Percentiles rank a stretch among this genome's conserved stretches.
These are phyloP conservation scores for Limonius californicus DNA, from an alignment of 1,140 invertebrate species.

Conservation along the genomic window DNA sequence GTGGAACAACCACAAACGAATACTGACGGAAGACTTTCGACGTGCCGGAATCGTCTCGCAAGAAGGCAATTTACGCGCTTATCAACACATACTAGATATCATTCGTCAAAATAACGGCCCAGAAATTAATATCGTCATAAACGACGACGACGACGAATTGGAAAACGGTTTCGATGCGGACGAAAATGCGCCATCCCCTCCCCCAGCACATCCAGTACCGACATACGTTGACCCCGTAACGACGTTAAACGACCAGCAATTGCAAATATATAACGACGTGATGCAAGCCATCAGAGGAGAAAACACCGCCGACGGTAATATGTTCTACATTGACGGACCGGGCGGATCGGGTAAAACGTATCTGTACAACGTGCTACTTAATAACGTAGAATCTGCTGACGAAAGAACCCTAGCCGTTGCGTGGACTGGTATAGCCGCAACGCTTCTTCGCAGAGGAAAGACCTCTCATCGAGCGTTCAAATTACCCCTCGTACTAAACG, in stretches of 20 bases:
- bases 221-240: too few species aligned
- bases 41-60: too few species aligned
- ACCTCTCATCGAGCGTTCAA: slow-evolving; percentile 38
- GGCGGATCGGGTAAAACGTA: slow-evolving; percentile 37
- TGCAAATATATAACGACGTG: background rate
- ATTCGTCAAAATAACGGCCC: too few species aligned
- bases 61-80: too few species aligned
- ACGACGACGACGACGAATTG: too few species aligned
- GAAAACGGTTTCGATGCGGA: too few species aligned
- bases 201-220: too few species aligned
- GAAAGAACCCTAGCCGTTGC: slow-evolving; percentile 28
- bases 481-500: slow-evolving; percentile 27
- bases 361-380: slow-evolving; percentile 31
- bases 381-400: slow-evolving; percentile 9
- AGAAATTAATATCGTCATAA: too few species aligned
- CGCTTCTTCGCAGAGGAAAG: slow-evolving; percentile 30
- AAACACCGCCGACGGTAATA: background rate
- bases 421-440: slow-evolving; percentile 40
- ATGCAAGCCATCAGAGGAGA: background rate
- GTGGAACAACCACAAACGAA: too few species aligned
- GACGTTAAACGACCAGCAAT: background rate
- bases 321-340: slow-evolving; percentile 32
- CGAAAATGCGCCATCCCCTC: too few species aligned
- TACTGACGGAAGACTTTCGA: too few species aligned
- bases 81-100: too few species aligned